These are phyloP conservation scores for Calephelis virginiensis DNA, from an alignment of 1,140 invertebrate genomes.

Conservation along the genomic window DNA sequence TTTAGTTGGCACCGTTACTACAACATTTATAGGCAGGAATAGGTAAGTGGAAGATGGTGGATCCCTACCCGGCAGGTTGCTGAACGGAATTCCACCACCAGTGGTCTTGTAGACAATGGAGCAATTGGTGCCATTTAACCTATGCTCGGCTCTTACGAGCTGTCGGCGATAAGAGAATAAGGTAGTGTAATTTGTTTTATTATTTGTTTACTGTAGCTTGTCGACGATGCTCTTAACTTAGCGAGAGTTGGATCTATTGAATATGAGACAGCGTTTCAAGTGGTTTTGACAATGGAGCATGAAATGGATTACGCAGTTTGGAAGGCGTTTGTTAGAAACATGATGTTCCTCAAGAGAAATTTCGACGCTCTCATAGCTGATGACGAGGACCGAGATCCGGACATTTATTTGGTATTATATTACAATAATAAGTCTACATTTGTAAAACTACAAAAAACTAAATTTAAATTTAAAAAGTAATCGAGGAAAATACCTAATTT, in stretches of 20 bases:
- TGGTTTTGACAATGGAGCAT: slow-evolving; percentile 80
- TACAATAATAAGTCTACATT: no score
- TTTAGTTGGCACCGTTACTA: no score
- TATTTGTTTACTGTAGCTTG: slow-evolving; percentile 58
- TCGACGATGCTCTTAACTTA: slow-evolving; percentile 88
- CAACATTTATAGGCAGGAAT: no score
- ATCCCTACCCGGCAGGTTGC: no score
- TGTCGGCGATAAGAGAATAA: not conserved
- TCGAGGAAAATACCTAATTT: no score
- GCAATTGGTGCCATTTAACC: no score
- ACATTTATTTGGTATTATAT: slow-evolving; percentile 54
- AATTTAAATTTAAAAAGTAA: no score
- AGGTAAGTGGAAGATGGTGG: no score
- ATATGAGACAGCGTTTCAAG: slow-evolving; percentile 79
- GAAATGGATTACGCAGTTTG: slow-evolving; percentile 84
- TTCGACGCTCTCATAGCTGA: slow-evolving; percentile 42
- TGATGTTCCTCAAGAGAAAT: slow-evolving; percentile 75
- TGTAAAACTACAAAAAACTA: no score
- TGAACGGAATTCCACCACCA: no score
- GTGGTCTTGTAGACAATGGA: no score
- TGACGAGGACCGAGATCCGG: slow-evolving; percentile 49
- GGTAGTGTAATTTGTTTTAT: slow-evolving; percentile 32
- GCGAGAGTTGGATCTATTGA: slow-evolving; percentile 68
- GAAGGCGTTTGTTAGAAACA: slow-evolving; percentile 81
- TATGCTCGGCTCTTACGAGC: no score